Conservation (phyloP, 2,797 vertebrate species). For the Ctenopoma kingsleyae region DNA sequence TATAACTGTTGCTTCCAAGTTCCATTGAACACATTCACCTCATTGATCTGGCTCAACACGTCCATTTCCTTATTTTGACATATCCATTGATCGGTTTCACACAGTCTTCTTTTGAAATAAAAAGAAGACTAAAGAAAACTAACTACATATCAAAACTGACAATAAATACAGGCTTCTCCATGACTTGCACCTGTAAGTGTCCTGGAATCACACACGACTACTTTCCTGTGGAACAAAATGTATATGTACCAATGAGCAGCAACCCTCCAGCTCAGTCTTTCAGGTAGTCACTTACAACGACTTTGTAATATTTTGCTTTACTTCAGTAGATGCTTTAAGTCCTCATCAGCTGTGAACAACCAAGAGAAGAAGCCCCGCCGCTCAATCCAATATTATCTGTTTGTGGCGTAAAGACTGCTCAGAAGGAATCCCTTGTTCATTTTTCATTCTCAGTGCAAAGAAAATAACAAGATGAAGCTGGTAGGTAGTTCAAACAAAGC, state of each 20-base stretch:
- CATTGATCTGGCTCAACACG: conserved; percentile 14
- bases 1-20: neutral
- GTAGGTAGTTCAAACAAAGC: conserved; percentile 32
- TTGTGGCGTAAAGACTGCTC: conserved; percentile 5
- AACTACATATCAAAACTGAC: conserved; percentile 11
- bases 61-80: conserved; percentile 15
- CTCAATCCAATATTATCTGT: conserved; percentile 3
- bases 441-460: conserved; percentile 13
- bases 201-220: conserved; percentile 41
- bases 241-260: conserved; percentile 44
- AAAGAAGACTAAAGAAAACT: neutral
- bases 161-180: conserved; percentile 7
- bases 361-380: conserved; percentile 4
- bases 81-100: conserved; percentile 9
- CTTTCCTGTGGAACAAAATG: conserved; percentile 40
- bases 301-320: conserved; percentile 41
- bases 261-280: conserved; percentile 16
- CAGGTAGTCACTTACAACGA: conserved; percentile 41
- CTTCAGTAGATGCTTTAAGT: conserved; percentile 22
- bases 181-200: conserved; percentile 7
- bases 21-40: conserved; percentile 14
- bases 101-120: neutral
- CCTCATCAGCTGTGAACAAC: conserved; percentile 30
- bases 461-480: conserved; percentile 9
- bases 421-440: conserved; percentile 18